Evolutionary conservation across 2,888 invertebrate species (phyloP).

Genomic region (Andrena haemorrhoa): DNA sequence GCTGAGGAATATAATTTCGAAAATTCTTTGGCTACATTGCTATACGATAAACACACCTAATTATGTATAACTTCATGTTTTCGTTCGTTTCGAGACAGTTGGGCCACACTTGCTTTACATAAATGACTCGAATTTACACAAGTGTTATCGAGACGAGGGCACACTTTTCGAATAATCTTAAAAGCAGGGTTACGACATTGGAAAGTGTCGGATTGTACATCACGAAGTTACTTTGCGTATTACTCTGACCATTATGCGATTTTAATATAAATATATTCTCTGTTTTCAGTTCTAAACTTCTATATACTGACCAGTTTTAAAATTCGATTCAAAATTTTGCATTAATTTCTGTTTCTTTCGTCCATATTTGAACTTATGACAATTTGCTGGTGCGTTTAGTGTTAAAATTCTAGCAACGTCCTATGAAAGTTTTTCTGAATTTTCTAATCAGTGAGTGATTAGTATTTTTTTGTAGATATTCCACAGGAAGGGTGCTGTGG

Average conservation of each 20-base stretch:
- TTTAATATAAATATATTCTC: neutral
- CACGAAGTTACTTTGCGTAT: neutral
- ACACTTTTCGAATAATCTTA: slow-evolving; percentile 46
- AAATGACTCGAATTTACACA: slow-evolving; percentile 67
- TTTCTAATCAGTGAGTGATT: no score
- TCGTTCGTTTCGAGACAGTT: slow-evolving; percentile 31
- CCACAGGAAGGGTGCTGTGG: no score
- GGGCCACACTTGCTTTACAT: slow-evolving; percentile 57
- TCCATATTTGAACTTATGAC: no score
- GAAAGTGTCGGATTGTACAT: slow-evolving; percentile 6
- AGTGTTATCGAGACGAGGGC: slow-evolving; percentile 40
- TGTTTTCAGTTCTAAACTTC: neutral
- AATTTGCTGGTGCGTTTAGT: no score
- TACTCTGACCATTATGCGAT: neutral
- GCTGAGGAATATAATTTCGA: neutral
- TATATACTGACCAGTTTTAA: no score
- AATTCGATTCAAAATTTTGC: no score
- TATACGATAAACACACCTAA: neutral
- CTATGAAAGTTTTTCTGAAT: no score
- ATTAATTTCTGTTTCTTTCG: no score
- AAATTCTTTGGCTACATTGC: neutral
- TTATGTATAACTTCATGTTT: slow-evolving; percentile 39
- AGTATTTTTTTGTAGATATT: no score
- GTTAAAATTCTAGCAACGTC: no score
- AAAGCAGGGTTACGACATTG: slow-evolving; percentile 28